Conservation (phyloP, 2,888 invertebrate genomes). For the Criorhina ranunculi region DNA sequence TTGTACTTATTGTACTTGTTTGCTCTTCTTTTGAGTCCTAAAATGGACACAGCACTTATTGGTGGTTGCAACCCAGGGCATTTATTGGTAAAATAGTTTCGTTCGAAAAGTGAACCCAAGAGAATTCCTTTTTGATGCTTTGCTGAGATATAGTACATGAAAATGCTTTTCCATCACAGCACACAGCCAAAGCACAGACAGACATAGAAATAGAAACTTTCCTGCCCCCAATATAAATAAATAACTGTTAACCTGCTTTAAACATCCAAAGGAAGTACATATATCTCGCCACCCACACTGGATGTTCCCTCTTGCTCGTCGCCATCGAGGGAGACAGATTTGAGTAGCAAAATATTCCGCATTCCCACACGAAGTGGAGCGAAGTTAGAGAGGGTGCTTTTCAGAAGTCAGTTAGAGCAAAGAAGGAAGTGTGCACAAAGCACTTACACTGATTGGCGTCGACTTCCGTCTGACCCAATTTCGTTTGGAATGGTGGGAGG, state of each 20-base stretch:
- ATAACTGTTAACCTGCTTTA: conserved; percentile 67
- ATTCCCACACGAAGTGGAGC: conserved; percentile 2
- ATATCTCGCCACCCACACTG: background rate
- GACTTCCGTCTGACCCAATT: conserved; percentile 76
- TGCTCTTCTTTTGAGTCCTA: conserved; percentile 16
- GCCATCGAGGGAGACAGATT: conserved; percentile 37
- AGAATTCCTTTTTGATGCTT: conserved; percentile 31
- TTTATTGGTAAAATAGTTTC: conserved; percentile 44
- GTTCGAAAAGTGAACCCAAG: conserved; percentile 42
- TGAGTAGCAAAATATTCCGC: conserved; percentile 45
- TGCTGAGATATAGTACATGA: conserved; percentile 55
- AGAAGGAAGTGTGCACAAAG: conserved; percentile 76
- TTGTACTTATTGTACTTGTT: conserved; percentile 34
- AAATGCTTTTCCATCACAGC: conserved; percentile 60
- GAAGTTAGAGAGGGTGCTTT: conserved; percentile 15
- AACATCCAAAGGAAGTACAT: conserved; percentile 41
- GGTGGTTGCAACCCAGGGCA: conserved; percentile 37
- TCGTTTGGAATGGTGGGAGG: conserved; percentile 58
- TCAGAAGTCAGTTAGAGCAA: conserved; percentile 68
- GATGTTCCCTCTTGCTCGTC: background rate
- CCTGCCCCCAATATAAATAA: conserved; percentile 48
- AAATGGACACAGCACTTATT: conserved; percentile 57
- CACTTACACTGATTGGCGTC: conserved; percentile 77
- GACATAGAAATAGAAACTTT: conserved; percentile 40
- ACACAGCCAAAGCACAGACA: conserved; percentile 13